Percentiles rank a stretch among this genome's conserved stretches.
These are phyloP conservation scores for Polypedilum vanderplanki DNA, from an alignment of 1,140 invertebrate genomes.

Conservation along the genomic window DNA sequence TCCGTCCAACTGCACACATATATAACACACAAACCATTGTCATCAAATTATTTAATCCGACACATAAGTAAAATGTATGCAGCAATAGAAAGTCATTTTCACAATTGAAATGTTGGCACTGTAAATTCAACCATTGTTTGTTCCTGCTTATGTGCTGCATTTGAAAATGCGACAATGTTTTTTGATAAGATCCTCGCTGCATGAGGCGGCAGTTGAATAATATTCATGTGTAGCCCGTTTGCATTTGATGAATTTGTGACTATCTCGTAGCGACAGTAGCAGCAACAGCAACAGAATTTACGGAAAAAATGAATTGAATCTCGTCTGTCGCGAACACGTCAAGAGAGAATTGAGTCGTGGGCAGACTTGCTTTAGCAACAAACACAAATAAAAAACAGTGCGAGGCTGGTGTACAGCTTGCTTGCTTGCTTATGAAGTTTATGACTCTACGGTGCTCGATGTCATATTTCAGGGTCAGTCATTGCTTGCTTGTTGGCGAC, in stretches of 20 bases:
- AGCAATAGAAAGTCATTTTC: background rate
- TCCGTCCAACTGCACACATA: background rate
- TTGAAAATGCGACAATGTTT: background rate
- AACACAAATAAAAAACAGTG: background rate
- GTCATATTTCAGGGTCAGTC: background rate
- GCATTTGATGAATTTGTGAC: too few species aligned
- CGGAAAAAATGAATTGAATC: slow-evolving; percentile 1
- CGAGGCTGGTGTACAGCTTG: slow-evolving; percentile 2
- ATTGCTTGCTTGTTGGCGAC: background rate
- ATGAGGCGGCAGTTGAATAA: too few species aligned
- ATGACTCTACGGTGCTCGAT: background rate
- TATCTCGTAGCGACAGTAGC: background rate
- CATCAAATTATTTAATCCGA: background rate
- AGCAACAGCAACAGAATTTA: background rate
- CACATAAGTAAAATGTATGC: background rate
- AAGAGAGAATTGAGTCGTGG: slow-evolving; percentile 7
- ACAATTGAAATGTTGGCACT: slow-evolving; percentile 11
- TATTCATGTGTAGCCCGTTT: too few species aligned
- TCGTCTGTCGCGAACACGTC: background rate
- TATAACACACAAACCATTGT: background rate
- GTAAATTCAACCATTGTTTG: background rate
- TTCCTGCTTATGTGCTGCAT: background rate
- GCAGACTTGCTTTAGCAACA: slow-evolving; percentile 16
- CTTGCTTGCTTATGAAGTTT: background rate
- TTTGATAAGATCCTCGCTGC: background rate